phyloP scores from a whole-genome alignment of 2,888 invertebrate species.

The Xanthia togata region DNA sequence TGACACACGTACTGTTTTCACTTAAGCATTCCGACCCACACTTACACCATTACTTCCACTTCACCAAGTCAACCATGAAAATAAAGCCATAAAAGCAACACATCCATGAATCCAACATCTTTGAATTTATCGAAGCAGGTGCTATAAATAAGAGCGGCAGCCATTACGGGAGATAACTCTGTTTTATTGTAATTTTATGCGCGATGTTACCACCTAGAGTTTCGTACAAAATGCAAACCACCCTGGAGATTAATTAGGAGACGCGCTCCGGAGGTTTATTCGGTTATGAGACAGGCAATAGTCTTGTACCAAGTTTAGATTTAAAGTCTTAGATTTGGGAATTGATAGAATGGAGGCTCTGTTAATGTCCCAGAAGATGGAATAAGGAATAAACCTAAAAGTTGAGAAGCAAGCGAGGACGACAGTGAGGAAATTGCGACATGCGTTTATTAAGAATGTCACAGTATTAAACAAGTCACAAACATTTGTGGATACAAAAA shows the following conservation, averaged over 20 bases:
- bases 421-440: neutral
- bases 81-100: constrained; percentile 63
- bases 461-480: too few species aligned
- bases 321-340: constrained; percentile 3
- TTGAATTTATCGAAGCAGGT: constrained; percentile 72
- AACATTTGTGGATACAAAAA: too few species aligned
- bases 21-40: constrained; percentile 28
- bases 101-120: constrained; percentile 61
- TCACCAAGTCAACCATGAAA: constrained; percentile 52
- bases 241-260: constrained; percentile 67
- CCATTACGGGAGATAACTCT: constrained; percentile 81
- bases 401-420: neutral
- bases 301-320: constrained; percentile 35
- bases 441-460: neutral
- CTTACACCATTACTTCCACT: constrained; percentile 48
- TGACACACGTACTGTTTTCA: constrained; percentile 51
- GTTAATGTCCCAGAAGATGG: neutral
- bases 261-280: constrained; percentile 56
- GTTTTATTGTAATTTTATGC: constrained; percentile 86
- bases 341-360: constrained; percentile 5
- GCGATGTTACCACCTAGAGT: constrained; percentile 75
- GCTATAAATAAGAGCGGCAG: constrained; percentile 80
- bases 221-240: constrained; percentile 67
- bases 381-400: neutral
- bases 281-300: constrained; percentile 49